Base-by-base conservation (phyloP, 2,797 vertebrate genomes). In the Fistularia commersonii region DNA sequence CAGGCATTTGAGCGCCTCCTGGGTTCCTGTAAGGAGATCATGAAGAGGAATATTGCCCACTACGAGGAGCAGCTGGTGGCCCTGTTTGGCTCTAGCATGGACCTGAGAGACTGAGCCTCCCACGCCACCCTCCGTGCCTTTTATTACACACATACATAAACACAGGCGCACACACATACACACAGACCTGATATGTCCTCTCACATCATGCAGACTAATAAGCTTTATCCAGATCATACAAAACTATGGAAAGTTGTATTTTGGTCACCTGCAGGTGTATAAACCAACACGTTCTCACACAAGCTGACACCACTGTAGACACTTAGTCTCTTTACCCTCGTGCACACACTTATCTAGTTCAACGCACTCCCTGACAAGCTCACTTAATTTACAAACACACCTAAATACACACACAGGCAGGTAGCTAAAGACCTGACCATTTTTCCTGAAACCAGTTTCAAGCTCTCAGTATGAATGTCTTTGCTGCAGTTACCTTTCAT, bases 11-110 rank as follows among this genome's bases (percentile, higher is more conserved):
- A 99, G 89, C 92, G 97, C 74, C 92, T 99, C 82, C 91, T 99
- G 84, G 97, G 97, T 64, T 94, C 95, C 72, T 99, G 95, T 88
- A 99, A 96, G 92, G 95, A 98, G 90, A 98, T 99, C 92, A 97
- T 98, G 95, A 98, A 98, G 94, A 96, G 95, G 81, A 98, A 98
- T 89, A 99, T 98, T 84, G 83, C 94, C 38, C 93, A 98, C 88
- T 98, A 98, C 0, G 93, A 99, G 77, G 96, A 99, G 78, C 96
- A 99, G 73, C 92, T 99, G 88, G 95, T 98, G 90, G 93, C 94
- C 75, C 89, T 99, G 90, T 99, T 99, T 72, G 97, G 97, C 87
- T 98, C 96, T 81, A 99, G 93, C 89, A 90, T 97, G 93, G 97
- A 99, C 92, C 92, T 99, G 87, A 84, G 89, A 76, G 93, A 97